A percentile compares a stretch with the other conserved stretches of the same genome.
Conservation (phyloP, 2,797 vertebrate species). For the Characodon lateralis region DNA sequence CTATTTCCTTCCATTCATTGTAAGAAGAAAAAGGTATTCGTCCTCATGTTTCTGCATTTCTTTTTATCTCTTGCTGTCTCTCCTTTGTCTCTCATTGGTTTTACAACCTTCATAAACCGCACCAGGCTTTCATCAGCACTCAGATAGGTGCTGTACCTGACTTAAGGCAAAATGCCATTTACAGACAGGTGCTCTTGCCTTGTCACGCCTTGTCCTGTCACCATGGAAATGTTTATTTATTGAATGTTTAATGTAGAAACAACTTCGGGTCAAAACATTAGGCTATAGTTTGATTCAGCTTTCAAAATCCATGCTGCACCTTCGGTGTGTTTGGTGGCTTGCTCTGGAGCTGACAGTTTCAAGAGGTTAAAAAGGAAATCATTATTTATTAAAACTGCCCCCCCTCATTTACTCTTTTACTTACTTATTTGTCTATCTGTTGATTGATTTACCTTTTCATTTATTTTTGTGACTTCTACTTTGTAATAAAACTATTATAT, state of each 20-base stretch:
- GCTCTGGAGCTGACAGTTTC: too few species aligned
- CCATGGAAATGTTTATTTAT: neutral
- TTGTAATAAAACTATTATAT: too few species aligned
- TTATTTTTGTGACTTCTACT: too few species aligned
- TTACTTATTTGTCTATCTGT: too few species aligned
- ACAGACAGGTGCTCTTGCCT: neutral
- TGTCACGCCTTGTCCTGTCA: neutral
- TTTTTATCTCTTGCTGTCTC: neutral
- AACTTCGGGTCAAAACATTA: neutral
- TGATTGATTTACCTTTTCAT: too few species aligned
- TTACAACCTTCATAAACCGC: neutral
- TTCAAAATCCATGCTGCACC: neutral
- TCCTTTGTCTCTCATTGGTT: neutral
- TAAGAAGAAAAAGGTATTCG: neutral
- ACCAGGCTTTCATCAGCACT: neutral
- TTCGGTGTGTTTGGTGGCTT: too few species aligned
- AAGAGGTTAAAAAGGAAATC: too few species aligned
- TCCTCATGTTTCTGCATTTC: conserved; percentile 1
- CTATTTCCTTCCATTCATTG: neutral
- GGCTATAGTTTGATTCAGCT: neutral
- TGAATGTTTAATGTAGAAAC: neutral
- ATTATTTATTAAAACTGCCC: too few species aligned
- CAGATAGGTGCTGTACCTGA: neutral
- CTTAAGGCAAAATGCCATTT: neutral
- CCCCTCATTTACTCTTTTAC: too few species aligned